A percentile compares a stretch with the other conserved stretches of the same genome.
Evolutionary conservation across 2,888 invertebrate species (phyloP).

Genomic region (Calameuta pallipes): DNA sequence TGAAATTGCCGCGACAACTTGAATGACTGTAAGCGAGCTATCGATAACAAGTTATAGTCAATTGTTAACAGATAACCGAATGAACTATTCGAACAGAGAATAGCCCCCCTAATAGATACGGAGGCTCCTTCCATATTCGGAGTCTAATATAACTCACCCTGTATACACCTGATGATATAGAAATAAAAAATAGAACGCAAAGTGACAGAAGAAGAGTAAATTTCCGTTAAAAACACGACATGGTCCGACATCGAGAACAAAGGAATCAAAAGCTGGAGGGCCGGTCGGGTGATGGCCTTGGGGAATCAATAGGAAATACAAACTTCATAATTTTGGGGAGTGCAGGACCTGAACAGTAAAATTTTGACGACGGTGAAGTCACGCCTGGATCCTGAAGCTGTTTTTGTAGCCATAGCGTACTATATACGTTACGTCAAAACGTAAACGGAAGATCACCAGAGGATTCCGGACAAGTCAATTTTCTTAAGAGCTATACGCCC

Average conservation of each 20-base stretch:
- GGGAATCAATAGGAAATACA: neutral
- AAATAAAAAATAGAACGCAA: too few species aligned
- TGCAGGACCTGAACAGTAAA: neutral
- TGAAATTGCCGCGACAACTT: too few species aligned
- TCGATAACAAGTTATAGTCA: too few species aligned
- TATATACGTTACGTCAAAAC: neutral
- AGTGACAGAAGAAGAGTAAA: neutral
- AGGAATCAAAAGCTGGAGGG: neutral
- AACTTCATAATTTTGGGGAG: neutral
- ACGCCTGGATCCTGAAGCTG: neutral
- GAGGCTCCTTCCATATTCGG: too few species aligned
- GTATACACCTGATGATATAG: too few species aligned
- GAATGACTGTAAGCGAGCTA: too few species aligned
- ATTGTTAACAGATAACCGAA: too few species aligned
- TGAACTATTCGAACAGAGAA: too few species aligned
- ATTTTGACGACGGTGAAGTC: neutral
- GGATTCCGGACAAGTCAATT: neutral
- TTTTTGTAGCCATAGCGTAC: neutral
- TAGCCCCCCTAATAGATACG: too few species aligned
- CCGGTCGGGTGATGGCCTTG: neutral
- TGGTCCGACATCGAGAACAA: neutral
- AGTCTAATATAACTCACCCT: too few species aligned
- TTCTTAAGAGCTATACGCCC: constrained; percentile 2
- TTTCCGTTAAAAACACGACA: neutral
- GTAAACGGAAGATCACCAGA: neutral